Conservation (phyloP, 2,113 vertebrate genomes). For the Nycticebus coucang region DNA sequence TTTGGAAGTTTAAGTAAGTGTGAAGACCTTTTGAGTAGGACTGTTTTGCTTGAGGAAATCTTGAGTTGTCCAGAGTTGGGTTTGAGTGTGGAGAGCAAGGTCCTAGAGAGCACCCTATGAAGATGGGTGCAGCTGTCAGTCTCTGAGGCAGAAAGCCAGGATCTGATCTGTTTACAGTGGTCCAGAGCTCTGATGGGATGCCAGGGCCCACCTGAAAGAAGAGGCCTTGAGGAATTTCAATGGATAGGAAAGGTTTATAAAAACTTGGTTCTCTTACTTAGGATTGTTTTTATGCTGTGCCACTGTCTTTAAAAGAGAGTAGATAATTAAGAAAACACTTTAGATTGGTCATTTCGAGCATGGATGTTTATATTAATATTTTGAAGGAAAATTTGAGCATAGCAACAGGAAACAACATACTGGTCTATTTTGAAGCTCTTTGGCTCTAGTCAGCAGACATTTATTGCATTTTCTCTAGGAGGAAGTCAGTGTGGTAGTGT, state of each 20-base stretch:
- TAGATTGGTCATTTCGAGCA: constrained; percentile 22
- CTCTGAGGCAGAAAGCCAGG: constrained; percentile 17
- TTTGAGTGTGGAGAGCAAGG: background rate
- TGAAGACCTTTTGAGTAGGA: constrained; percentile 34
- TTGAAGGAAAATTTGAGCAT: constrained; percentile 47
- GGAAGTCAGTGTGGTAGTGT: background rate
- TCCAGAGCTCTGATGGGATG: background rate
- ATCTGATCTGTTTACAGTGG: background rate
- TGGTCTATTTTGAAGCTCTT: constrained; percentile 36
- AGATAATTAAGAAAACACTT: constrained; percentile 13
- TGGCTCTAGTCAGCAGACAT: background rate
- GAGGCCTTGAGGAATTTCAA: background rate
- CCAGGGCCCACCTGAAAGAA: background rate
- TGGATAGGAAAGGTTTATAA: background rate
- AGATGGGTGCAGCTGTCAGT: background rate
- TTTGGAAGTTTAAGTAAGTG: constrained; percentile 40
- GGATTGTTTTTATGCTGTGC: constrained; percentile 36
- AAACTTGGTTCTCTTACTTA: background rate
- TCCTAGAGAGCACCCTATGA: background rate
- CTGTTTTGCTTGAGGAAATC: background rate
- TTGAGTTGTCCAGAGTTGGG: background rate
- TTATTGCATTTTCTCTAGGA: background rate
- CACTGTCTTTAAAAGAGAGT: constrained; percentile 33
- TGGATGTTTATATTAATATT: constrained; percentile 32
- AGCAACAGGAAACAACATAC: background rate